Evolutionary conservation across 2,113 vertebrate genomes (phyloP), one percentile per base, ranked within the genome.

Genomic region (Proterorhinus semilunaris): DNA sequence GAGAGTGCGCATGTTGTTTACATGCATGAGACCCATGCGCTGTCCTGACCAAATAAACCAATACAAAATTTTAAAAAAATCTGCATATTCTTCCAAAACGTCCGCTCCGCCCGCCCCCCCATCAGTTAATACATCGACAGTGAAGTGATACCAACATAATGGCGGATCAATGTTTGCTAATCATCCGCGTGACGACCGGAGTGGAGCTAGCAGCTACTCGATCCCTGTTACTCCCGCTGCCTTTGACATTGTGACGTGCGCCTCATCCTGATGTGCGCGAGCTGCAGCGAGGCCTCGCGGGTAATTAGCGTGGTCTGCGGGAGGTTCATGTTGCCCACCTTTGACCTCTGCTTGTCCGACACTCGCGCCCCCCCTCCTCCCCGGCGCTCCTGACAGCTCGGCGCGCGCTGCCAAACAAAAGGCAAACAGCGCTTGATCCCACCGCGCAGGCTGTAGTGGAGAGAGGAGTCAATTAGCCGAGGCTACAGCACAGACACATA

Each of bases 301-400:
- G 80, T 86, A 85, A 88, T 85, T 80, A 81, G 73, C 12, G 47
- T n/a, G 63, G 70, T 83, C 69, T 58, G 69, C 75, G 65, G 69
- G 59, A 21, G 66, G 72, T 81, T 70, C 12, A 53, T 83, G 72
- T 66, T 15, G 17, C 21, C 71, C 75, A 82, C 81, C 82, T 72
- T 62, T 73, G 83, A 84, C 83, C 86, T 71, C 1, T 6, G 63
- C 64, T 65, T 66, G 66, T 75, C 82, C 81, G 72, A 78, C 50
- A 65, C 44, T 61, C 71, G 10, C 64, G 45, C 2, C 15, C 1
- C 43, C 46, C 17, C 15, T 7, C 12, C 17, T 49, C 51, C n/a
- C 16, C 57, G 62, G 21, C 49, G 57, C 42, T 36, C 17, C 69
- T 63, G 74, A 61, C 74, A 58, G 65, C 76, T 55, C 73, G 49